A percentile compares a stretch with the other conserved stretches of the same genome.
phyloP scores from a whole-genome alignment of 2,797 vertebrate species.

The Mastacembelus armatus region DNA sequence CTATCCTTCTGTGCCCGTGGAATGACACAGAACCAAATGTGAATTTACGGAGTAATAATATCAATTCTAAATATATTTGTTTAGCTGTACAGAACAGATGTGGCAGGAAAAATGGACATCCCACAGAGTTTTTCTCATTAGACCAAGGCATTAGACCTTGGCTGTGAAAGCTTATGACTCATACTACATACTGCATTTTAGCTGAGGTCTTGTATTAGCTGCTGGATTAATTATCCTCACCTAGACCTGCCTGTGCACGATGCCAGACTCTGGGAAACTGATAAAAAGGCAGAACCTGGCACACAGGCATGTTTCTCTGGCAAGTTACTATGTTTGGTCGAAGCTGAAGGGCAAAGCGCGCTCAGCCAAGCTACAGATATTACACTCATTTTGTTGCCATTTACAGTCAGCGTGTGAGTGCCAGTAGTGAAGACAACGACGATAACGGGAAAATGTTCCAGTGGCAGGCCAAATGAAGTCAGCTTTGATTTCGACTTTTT shows the following conservation, averaged over 20 bases:
- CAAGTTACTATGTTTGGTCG: slow-evolving; percentile 57
- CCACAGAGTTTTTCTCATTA: background rate
- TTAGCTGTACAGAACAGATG: background rate
- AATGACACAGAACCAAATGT: too few species aligned
- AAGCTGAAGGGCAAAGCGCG: slow-evolving; percentile 55
- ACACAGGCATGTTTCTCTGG: slow-evolving; percentile 35
- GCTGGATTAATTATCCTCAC: slow-evolving; percentile 58
- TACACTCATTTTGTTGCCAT: slow-evolving; percentile 63
- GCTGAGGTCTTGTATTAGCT: slow-evolving; percentile 25
- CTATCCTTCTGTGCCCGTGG: too few species aligned
- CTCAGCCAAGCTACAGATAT: slow-evolving; percentile 66
- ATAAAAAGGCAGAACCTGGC: slow-evolving; percentile 54
- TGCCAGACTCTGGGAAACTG: slow-evolving; percentile 50
- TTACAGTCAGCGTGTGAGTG: slow-evolving; percentile 56
- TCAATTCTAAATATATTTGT: background rate
- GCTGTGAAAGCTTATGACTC: slow-evolving; percentile 19
- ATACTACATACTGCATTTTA: slow-evolving; percentile 14
- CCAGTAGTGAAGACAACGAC: slow-evolving; percentile 48
- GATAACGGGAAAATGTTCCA: slow-evolving; percentile 58
- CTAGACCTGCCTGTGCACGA: slow-evolving; percentile 48
- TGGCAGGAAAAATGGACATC: background rate
- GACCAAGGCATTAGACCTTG: background rate
- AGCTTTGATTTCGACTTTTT: slow-evolving; percentile 70
- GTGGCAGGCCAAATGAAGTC: too few species aligned
- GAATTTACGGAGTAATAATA: background rate